Evolutionary conservation across 2,888 invertebrate genomes (phyloP), one percentile per base, ranked within the genome.

Genomic region (Bombyx huttoni): DNA sequence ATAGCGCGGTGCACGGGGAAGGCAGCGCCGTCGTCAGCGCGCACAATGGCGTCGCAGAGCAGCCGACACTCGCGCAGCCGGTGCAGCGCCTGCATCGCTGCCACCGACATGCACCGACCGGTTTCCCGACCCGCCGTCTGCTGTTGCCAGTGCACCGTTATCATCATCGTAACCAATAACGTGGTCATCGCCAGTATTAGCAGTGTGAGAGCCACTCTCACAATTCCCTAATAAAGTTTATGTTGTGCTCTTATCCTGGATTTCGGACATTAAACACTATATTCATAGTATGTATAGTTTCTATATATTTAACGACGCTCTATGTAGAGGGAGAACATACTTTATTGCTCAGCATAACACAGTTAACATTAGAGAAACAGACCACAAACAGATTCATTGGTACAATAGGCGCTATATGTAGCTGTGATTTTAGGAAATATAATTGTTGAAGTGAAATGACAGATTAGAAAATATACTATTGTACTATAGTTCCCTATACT

Each of bases 1-100:
- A 96, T 94, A 54, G 94, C 93, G 58, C 96, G 91, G 81, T 98
- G 97, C 52, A 97, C 94, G 46, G 94, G 94, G 72, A 96, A 96
- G 57, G 91, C 89, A 51, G 92, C 91, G 55, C 94, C 95, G 75
- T 96, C 96, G 64, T 95, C 94, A 53, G 95, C 91, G 58, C 94
- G 90, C 62, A 96, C 91, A 46, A 93, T 91, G 7, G 96, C 97
- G 81, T 97, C 97, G 80, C 96, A 96, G 48, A 97, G 91, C 65
- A 95, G 91, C 73, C 95, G 94, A 68, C 92, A 93, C 73, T 94
- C 92, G 67, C 94, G 91, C 67, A 97, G 91, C 65, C 96, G 95
- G 81, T 94, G 94, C 58, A 97, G 90, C 57, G 94, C 93, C 75
- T 94, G 93, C 91, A 96, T 93, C 45, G 96, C 94, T 69, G 95